A percentile compares a stretch with the other conserved stretches of the same genome.
phyloP scores from a whole-genome alignment of 2,888 invertebrate genomes.

The Neoscelio sp. region DNA sequence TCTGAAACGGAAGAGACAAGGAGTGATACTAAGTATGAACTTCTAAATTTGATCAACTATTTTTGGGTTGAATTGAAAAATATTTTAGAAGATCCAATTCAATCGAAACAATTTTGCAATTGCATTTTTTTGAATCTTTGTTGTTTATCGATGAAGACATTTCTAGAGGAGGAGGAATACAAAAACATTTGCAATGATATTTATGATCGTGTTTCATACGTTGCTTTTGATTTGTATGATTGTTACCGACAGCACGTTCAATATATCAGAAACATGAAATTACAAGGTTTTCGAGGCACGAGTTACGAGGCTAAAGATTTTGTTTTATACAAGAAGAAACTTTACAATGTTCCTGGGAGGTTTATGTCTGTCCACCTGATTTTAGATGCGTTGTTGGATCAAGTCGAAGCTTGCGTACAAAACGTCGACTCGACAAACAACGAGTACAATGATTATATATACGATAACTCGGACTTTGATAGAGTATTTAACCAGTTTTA shows the following conservation, averaged over 20 bases:
- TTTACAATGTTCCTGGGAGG: slow-evolving; percentile 72
- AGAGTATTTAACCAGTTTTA: slow-evolving; percentile 1
- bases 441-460: background rate
- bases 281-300: slow-evolving; percentile 68
- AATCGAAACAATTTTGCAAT: slow-evolving; percentile 73
- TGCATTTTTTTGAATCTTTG: slow-evolving; percentile 70
- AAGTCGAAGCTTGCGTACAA: slow-evolving; percentile 68
- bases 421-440: background rate
- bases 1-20: too few species aligned
- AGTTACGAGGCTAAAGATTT: slow-evolving; percentile 11
- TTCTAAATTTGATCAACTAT: slow-evolving; percentile 25
- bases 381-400: slow-evolving; percentile 74
- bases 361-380: slow-evolving; percentile 72
- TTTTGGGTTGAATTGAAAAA: slow-evolving; percentile 73
- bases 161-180: slow-evolving; percentile 29
- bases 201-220: slow-evolving; percentile 84
- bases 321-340: slow-evolving; percentile 68
- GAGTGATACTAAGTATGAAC: too few species aligned
- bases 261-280: slow-evolving; percentile 84
- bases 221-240: slow-evolving; percentile 85
- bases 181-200: slow-evolving; percentile 76
- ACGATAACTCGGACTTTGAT: background rate
- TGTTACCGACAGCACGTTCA: slow-evolving; percentile 83
- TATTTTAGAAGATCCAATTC: slow-evolving; percentile 69
- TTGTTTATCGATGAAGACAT: slow-evolving; percentile 56